A percentile compares a stretch with the other conserved stretches of the same genome.
These are phyloP conservation scores for Hypselothyrea guttata DNA, from an alignment of 2,888 invertebrate genomes.

Conservation along the genomic window DNA sequence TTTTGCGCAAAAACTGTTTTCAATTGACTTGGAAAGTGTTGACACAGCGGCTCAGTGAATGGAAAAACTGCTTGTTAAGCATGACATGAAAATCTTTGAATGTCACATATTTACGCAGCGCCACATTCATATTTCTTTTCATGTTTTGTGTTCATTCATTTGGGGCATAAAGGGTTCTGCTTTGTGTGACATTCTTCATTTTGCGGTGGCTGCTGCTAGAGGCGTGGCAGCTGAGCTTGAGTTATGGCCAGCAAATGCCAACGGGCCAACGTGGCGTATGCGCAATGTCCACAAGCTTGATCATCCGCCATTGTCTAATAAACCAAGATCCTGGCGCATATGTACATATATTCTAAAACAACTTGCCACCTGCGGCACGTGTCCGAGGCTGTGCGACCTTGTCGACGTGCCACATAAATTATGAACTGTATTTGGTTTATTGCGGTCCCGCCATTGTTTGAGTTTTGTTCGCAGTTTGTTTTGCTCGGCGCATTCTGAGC, in stretches of 20 bases:
- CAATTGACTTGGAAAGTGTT: conserved; percentile 48
- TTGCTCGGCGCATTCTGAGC: conserved; percentile 56
- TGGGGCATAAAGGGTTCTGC: not conserved
- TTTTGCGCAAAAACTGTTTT: conserved; percentile 29
- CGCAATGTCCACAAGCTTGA: conserved; percentile 34
- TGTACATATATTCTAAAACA: too few relatives aligned
- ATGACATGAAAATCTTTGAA: conserved; percentile 23
- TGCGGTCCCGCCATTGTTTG: conserved; percentile 4
- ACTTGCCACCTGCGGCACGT: conserved; percentile 6
- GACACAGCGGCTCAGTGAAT: conserved; percentile 28
- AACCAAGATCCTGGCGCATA: not conserved
- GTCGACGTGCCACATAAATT: conserved; percentile 10
- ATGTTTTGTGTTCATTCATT: not conserved
- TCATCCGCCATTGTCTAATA: conserved; percentile 8
- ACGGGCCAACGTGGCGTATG: conserved; percentile 32
- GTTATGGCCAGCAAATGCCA: conserved; percentile 19
- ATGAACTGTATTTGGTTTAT: conserved; percentile 18
- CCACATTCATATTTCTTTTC: not conserved
- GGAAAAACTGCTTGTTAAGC: conserved; percentile 42
- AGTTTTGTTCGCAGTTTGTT: conserved; percentile 47
- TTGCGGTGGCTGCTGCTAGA: not conserved
- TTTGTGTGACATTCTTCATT: not conserved
- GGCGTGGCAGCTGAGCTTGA: conserved; percentile 21
- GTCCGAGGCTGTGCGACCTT: conserved; percentile 12
- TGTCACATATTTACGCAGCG: not conserved